phyloP scores from a whole-genome alignment of 2,113 vertebrate species.

The Austrofundulus limnaeus region DNA sequence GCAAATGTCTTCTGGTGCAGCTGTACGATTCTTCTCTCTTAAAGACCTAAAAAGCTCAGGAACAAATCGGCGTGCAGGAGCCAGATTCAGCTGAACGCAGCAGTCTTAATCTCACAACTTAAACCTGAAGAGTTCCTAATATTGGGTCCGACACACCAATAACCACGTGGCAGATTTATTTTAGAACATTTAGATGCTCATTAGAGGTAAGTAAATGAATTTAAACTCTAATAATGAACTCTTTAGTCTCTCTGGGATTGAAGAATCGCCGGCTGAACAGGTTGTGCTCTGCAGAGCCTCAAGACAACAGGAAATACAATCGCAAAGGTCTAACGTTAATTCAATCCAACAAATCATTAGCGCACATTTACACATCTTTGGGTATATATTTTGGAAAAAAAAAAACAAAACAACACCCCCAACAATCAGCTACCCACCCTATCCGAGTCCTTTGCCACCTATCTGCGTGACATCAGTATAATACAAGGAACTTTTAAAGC shows the following conservation, averaged over 20 bases:
- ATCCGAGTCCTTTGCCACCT: slow-evolving; percentile 64
- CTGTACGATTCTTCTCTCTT: slow-evolving; percentile 78
- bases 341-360: slow-evolving; percentile 74
- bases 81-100: slow-evolving; percentile 1
- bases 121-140: no score
- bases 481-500: slow-evolving; percentile 74
- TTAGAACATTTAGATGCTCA: no score
- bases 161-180: no score
- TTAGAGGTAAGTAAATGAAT: slow-evolving; percentile 66
- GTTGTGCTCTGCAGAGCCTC: slow-evolving; percentile 68
- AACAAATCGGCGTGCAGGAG: slow-evolving; percentile 67
- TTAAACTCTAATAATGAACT: slow-evolving; percentile 8
- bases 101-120: no score
- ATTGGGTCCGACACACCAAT: no score
- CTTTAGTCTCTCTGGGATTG: slow-evolving; percentile 27
- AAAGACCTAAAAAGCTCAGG: slow-evolving; percentile 78
- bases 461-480: slow-evolving; percentile 64
- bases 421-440: slow-evolving; percentile 55
- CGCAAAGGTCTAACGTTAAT: slow-evolving; percentile 78
- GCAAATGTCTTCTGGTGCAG: slow-evolving; percentile 74
- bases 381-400: slow-evolving; percentile 64
- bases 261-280: slow-evolving; percentile 50
- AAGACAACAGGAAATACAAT: slow-evolving; percentile 79
- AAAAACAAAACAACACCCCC: slow-evolving; percentile 24
- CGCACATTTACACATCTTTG: slow-evolving; percentile 67